These are phyloP conservation scores for Tympanuchus pallidicinctus DNA, from an alignment of 2,113 vertebrate species.

Conservation along the genomic window DNA sequence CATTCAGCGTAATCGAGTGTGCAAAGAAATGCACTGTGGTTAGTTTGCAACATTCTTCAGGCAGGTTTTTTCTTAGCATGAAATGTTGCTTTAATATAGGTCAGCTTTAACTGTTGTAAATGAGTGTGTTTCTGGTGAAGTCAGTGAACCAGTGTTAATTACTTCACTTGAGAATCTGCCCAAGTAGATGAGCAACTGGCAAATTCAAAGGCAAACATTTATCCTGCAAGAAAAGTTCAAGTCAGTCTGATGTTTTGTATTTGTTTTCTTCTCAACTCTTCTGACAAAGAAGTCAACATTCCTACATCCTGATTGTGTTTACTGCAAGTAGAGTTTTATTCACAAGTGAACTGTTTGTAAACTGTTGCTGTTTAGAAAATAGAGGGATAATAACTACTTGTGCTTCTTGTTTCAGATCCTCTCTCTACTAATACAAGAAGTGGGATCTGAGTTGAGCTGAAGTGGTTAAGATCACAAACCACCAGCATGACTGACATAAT, in stretches of 20 bases:
- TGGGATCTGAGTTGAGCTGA: constrained; percentile 37
- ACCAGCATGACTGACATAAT: constrained; percentile 66
- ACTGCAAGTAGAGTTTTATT: constrained; percentile 60
- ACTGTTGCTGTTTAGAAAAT: constrained; percentile 70
- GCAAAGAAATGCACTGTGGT: not conserved
- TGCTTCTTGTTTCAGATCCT: constrained; percentile 52
- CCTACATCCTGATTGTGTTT: constrained; percentile 44
- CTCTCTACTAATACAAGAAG: constrained; percentile 57
- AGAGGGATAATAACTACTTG: constrained; percentile 59
- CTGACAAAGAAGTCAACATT: constrained; percentile 41
- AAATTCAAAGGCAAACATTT: not conserved
- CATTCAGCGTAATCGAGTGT: not conserved
- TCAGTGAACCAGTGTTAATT: not conserved
- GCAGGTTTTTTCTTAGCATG: not conserved
- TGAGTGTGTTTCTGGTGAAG: not conserved
- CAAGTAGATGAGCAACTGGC: not conserved
- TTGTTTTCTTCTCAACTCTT: not conserved
- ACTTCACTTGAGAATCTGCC: constrained; percentile 6
- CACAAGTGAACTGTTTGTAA: constrained; percentile 39
- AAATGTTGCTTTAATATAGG: not conserved
- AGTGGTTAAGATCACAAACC: constrained; percentile 63
- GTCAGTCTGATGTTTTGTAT: not conserved
- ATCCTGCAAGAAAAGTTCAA: not conserved
- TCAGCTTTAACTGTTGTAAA: not conserved
- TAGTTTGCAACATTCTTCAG: not conserved